Base-by-base conservation (phyloP, 2,113 vertebrate genomes). In the Chascanopsetta lugubris region DNA sequence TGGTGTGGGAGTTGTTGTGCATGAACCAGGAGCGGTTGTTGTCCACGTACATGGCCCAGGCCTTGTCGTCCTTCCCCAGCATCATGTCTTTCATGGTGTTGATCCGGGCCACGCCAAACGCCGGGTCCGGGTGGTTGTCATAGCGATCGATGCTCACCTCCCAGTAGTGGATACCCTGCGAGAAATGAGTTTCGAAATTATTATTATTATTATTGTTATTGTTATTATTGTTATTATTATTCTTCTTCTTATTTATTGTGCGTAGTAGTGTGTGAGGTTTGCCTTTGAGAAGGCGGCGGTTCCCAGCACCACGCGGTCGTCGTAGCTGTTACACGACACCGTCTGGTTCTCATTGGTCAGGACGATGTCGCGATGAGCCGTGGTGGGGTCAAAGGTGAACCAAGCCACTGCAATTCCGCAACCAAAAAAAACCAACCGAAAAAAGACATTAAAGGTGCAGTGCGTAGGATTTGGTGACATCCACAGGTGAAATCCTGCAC, bases 21-120 rank as follows among this genome's bases (percentile, higher is more conserved):
- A 99, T 98, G 90, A 99, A 99, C 97, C 97, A 99, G 87, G 96
- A 98, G 85, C 97, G 96, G 87, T 99, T 98, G 93, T 97, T 99
- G 92, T 99, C 97, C 87, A 99, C 97, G 0, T 99, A 99, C 97
- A 99, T 99, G 82, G 97, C 97, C 97, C 97, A 99, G 0, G 96
- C 97, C 74, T 96, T 99, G 86, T 99, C 96, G 0, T 99, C 97
- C 77, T 99, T 99, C 50, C 97, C 97, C 47, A 99, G 87, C 97
- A 99, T 99, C 92, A 95, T 95, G 87, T 99, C 97, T 67, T 96
- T 98, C 82, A 92, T 89, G 0, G 96, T 95, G 0, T 96, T 96
- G 77, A 97, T 96, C 82, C 97, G 90, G 18, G 97, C 97, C 60
- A 99, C 92, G 2, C 97, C 97, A 0, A 99, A 99, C 12, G 97